phyloP scores from a whole-genome alignment of 2,797 vertebrate genomes.

The Spinus pinus region DNA sequence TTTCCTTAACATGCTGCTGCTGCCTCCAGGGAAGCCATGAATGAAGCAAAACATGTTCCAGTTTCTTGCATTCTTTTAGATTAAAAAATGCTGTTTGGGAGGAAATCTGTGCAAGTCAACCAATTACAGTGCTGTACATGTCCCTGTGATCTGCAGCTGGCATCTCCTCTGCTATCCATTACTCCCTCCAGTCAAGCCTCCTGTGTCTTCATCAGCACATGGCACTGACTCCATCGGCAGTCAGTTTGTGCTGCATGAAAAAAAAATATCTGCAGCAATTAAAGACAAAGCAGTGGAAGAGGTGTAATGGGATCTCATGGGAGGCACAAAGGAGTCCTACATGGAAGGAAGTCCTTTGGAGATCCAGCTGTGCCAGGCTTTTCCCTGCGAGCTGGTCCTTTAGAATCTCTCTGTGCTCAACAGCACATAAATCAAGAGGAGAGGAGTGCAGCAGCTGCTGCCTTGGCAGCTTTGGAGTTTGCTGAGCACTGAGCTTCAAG shows the following conservation, averaged over 20 bases:
- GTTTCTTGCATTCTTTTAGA: constrained; percentile 25
- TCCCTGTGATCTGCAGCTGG: neutral
- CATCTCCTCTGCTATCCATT: neutral
- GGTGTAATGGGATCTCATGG: neutral
- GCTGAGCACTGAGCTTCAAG: neutral
- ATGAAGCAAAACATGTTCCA: neutral
- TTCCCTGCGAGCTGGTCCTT: neutral
- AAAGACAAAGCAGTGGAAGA: neutral
- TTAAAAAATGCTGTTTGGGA: neutral
- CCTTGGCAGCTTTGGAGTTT: neutral
- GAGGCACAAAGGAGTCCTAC: neutral
- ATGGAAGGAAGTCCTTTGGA: neutral
- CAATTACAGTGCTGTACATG: neutral
- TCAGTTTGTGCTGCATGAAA: neutral
- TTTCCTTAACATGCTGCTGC: constrained; percentile 7
- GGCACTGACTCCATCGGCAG: neutral
- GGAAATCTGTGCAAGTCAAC: neutral
- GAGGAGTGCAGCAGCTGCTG: fast-evolving
- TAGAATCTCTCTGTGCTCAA: neutral
- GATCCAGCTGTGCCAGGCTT: neutral
- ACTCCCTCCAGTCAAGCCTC: neutral
- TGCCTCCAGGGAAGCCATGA: constrained; percentile 54
- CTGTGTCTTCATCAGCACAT: neutral
- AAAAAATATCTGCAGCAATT: neutral
- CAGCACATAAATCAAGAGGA: neutral